These are phyloP conservation scores for Phenganax stokvisi DNA, from an alignment of 92 coral and sea anemone genomes.

Conservation along the genomic window DNA sequence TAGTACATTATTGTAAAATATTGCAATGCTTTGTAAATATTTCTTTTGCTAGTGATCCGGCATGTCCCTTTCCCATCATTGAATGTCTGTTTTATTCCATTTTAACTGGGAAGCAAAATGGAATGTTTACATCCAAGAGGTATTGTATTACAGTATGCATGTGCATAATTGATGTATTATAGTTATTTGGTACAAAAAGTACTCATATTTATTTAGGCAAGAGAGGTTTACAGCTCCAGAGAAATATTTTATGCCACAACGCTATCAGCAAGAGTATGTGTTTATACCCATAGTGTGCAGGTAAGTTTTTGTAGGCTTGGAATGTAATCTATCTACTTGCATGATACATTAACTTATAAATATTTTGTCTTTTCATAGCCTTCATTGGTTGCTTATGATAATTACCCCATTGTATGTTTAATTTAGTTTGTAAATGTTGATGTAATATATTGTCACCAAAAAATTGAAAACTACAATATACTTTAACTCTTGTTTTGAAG, in stretches of 20 bases:
- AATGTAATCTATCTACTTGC: no score
- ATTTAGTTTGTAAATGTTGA: no score
- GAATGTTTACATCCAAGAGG: not conserved
- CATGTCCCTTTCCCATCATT: not conserved
- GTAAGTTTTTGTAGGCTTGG: not conserved
- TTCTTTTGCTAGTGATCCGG: not conserved
- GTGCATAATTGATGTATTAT: not conserved
- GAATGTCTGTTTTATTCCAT: slow-evolving; percentile 2
- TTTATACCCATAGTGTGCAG: slow-evolving; percentile 8
- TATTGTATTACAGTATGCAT: not conserved
- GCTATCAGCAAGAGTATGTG: not conserved
- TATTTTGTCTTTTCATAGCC: no score
- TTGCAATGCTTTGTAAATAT: not conserved
- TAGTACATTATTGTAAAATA: not conserved
- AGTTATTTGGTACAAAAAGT: not conserved
- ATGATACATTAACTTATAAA: no score
- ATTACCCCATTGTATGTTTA: no score
- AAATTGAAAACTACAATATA: no score
- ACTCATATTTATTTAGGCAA: not conserved
- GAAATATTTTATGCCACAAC: not conserved
- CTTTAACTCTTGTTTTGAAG: no score
- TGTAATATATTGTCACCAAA: no score
- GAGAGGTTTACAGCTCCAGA: slow-evolving; percentile 9
- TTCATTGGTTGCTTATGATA: no score
- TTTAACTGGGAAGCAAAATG: not conserved